These are phyloP conservation scores for Thinocorus orbignyianus DNA, from an alignment of 2,113 vertebrate species.

Conservation along the genomic window DNA sequence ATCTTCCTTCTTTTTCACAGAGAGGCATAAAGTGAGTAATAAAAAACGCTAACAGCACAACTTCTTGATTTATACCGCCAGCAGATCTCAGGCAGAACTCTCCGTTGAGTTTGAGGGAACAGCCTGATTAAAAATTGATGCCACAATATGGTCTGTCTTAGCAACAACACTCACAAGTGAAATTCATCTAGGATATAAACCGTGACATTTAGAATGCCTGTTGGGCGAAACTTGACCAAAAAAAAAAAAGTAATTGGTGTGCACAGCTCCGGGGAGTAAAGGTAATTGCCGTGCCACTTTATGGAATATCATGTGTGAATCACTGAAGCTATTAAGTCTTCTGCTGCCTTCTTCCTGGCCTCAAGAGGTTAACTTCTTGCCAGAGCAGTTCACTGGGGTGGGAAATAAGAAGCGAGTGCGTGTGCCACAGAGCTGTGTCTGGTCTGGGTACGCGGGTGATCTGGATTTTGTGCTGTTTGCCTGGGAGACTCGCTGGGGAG, in stretches of 20 bases:
- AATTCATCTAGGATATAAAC: conserved; percentile 37
- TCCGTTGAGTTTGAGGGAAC: conserved; percentile 36
- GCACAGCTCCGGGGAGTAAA: not conserved
- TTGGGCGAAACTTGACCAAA: conserved; percentile 10
- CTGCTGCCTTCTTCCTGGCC: conserved; percentile 10
- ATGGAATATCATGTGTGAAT: not conserved
- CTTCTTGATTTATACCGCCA: conserved; percentile 11
- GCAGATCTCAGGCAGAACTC: conserved; percentile 22
- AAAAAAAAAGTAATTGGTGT: not conserved
- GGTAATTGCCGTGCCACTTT: not conserved
- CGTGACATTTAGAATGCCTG: not conserved
- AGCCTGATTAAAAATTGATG: conserved; percentile 65
- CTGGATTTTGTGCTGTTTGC: not conserved
- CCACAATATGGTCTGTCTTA: conserved; percentile 55
- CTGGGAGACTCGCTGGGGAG: not conserved
- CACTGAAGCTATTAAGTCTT: not conserved
- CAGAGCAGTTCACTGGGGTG: not conserved
- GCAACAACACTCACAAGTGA: conserved; percentile 24
- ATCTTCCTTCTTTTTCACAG: not conserved
- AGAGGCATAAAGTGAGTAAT: conserved; percentile 16
- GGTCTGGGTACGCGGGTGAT: not conserved
- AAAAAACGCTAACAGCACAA: conserved; percentile 23
- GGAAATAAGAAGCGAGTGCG: not conserved
- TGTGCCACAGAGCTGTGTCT: conserved; percentile 17
- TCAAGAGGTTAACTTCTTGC: conserved; percentile 45